phyloP scores from a whole-genome alignment of 2,888 invertebrate species.

The Drepanosiphum platanoidis region DNA sequence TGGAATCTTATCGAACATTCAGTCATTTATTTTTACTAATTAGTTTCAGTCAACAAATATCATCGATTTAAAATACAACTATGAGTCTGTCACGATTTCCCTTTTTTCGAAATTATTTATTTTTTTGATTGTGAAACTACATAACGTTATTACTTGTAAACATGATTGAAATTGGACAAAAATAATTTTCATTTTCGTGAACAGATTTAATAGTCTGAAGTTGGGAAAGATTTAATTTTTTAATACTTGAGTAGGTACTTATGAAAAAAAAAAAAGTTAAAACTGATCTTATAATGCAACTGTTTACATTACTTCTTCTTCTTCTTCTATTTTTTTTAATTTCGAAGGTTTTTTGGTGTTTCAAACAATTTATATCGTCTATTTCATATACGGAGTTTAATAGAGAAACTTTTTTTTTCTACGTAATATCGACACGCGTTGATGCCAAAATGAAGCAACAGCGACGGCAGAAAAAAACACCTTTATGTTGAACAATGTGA shows the following conservation, averaged over 20 bases:
- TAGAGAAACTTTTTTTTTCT: not conserved
- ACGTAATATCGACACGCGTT: slow-evolving; percentile 21
- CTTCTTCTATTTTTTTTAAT: not conserved
- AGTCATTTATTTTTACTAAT: no score
- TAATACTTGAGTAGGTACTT: not conserved
- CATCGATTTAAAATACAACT: not conserved
- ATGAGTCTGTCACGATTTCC: not conserved
- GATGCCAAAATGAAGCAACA: not conserved
- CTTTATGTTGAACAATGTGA: not conserved
- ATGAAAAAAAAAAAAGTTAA: not conserved
- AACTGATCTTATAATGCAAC: not conserved
- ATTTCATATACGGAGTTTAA: not conserved
- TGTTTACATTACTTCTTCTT: not conserved
- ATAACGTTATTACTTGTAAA: no score
- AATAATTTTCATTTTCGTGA: no score
- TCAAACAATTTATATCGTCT: not conserved
- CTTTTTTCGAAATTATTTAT: not conserved
- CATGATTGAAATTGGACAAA: not conserved
- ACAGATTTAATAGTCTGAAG: not conserved
- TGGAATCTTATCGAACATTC: no score
- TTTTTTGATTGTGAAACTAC: no score
- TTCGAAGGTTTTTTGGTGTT: not conserved
- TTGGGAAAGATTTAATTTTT: no score
- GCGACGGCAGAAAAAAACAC: not conserved
- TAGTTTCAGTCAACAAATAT: not conserved